Base-by-base conservation (phyloP, 2,797 vertebrate genomes). In the Phrynocephalus vlangalii region DNA sequence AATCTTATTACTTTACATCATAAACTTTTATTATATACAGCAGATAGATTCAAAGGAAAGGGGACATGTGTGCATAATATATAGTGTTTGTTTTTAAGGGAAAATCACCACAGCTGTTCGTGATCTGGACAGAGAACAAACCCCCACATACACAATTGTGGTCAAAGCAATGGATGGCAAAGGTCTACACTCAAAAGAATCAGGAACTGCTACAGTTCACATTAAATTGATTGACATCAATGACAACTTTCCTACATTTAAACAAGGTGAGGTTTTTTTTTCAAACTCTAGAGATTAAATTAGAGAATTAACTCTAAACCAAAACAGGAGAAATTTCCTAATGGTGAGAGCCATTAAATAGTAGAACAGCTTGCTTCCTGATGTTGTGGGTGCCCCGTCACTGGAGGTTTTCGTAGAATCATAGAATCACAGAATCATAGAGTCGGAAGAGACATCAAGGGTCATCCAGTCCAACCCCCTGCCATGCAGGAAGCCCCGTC, bases 221-320 rank as follows among this genome's bases (percentile, higher is more conserved):
- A 97, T 99, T 94, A 96, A 89, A 28, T 91, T 99, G 91, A 92
- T 72, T 0, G 99, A 99, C 88, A 94, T 96, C 95, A 99, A 99
- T 0, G 99, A 99, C 95, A 99, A 99, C 94, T 95, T 97, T 8
- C 98, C 98, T 0, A 94, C 95, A 75, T 99, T 99, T 93, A 97
- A 95, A 78, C 88, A 90, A 91, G 0, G 99, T 99, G 93, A 96
- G 96, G 60, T 20, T 3, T 60, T 9, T 91, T 84, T 16, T 72
- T 1, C 2, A 2, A 82, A 87, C 71, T 9, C 72, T 13, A 60
- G 33, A 15, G 7, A 52, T 20, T 66, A 28, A 67, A 26, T 81
- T 33, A n/a, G 2, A 26, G 50, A 73, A 60, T 1, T 22, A 79
- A 44, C 24, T 28, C 44, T 48, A 44, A 72, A 10, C 18, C 16